Percentiles rank a stretch among this genome's conserved stretches.
Conservation (phyloP, 2,113 vertebrate genomes). For the Triplophysa dalaica region DNA sequence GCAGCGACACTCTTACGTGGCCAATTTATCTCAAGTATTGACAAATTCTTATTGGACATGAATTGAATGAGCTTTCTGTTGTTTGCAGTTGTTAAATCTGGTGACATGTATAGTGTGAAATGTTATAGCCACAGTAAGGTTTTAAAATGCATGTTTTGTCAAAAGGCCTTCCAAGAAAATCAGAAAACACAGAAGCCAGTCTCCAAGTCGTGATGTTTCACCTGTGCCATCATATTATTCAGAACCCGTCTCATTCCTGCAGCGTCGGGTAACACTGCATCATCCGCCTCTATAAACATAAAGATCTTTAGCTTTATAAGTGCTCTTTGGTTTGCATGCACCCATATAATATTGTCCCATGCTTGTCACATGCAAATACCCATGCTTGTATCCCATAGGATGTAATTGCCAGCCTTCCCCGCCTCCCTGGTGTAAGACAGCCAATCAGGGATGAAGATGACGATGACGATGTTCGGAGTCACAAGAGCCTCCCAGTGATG, state of each 20-base stretch:
- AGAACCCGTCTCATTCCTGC: constrained; percentile 47
- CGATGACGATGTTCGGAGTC: constrained; percentile 50
- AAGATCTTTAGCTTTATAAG: too few species aligned
- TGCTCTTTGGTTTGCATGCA: too few species aligned
- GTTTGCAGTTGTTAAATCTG: not conserved
- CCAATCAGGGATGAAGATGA: constrained; percentile 48
- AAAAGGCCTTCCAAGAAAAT: constrained; percentile 35
- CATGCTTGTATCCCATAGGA: constrained; percentile 39
- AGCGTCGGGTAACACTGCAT: constrained; percentile 41
- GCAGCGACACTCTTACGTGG: not conserved
- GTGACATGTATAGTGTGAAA: not conserved
- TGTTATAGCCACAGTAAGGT: not conserved
- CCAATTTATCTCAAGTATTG: not conserved
- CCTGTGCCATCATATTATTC: constrained; percentile 58
- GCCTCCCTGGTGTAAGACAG: constrained; percentile 8
- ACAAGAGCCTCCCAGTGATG: constrained; percentile 51
- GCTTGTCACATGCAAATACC: not conserved
- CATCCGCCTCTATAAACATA: too few species aligned
- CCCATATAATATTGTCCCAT: not conserved
- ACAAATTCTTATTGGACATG: too few species aligned
- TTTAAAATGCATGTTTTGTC: not conserved
- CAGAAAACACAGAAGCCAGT: constrained; percentile 40
- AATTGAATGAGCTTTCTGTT: not conserved
- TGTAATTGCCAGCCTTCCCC: constrained; percentile 25
- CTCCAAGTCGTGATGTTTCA: constrained; percentile 49